Conservation (phyloP, 2,888 invertebrate species). For the Octonoba sinensis region DNA sequence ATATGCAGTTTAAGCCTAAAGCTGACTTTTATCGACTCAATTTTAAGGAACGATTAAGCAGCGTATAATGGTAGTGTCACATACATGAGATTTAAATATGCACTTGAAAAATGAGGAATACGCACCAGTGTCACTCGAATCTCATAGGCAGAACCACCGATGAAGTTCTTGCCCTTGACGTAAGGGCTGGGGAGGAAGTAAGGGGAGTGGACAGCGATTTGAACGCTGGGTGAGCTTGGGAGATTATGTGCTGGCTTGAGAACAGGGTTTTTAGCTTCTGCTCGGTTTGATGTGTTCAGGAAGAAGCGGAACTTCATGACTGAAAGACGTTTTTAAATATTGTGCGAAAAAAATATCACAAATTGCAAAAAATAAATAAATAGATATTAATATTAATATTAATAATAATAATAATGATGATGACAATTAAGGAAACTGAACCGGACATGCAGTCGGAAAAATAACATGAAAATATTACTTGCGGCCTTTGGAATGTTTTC, state of each 20-base stretch:
- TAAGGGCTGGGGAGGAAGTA: conserved; percentile 49
- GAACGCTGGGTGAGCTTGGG: conserved; percentile 25
- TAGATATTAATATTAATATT: too few species aligned
- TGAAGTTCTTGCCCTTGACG: conserved; percentile 19
- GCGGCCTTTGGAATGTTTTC: conserved; percentile 8
- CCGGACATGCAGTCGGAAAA: too few species aligned
- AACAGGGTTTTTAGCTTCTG: neutral
- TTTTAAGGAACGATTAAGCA: too few species aligned
- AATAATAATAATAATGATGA: too few species aligned
- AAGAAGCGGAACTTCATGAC: conserved; percentile 28
- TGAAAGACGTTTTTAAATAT: neutral
- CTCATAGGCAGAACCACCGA: conserved; percentile 34
- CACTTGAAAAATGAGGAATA: too few species aligned
- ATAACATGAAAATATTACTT: conserved; percentile 7
- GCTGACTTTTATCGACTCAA: too few species aligned
- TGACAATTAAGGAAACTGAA: too few species aligned
- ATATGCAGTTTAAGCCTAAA: too few species aligned
- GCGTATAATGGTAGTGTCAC: too few species aligned
- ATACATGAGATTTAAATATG: too few species aligned
- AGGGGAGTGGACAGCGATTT: conserved; percentile 46
- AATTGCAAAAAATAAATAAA: too few species aligned
- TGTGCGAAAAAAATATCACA: too few species aligned
- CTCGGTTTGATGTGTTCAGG: conserved; percentile 17
- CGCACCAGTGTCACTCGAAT: conserved; percentile 27
- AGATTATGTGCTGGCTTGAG: conserved; percentile 10